phyloP scores from a whole-genome alignment of 2,888 invertebrate genomes.

The Cryptus armator region DNA sequence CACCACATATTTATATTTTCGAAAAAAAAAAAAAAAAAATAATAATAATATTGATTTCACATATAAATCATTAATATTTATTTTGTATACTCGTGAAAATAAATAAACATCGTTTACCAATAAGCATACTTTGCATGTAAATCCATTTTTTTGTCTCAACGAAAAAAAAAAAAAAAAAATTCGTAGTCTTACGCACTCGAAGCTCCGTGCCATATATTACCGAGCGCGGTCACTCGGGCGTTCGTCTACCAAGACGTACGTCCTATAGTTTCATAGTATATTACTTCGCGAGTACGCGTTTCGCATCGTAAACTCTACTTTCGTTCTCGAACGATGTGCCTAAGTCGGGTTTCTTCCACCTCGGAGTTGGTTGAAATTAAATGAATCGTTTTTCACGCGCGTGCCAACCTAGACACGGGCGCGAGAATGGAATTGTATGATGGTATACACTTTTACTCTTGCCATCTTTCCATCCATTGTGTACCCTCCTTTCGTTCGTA shows the following conservation, averaged over 20 bases:
- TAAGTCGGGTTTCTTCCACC: conserved; percentile 15
- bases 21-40: too few relatives aligned
- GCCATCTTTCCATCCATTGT: conserved; percentile 31
- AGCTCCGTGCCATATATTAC: conserved; percentile 8
- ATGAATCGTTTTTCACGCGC: conserved; percentile 67
- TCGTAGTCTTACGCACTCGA: conserved; percentile 45
- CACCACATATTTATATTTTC: too few relatives aligned
- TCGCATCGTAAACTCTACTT: conserved; percentile 68
- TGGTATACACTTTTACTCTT: conserved; percentile 57
- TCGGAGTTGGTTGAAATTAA: conserved; percentile 45
- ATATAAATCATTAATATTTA: background rate
- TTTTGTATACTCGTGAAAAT: background rate
- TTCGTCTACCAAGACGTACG: conserved; percentile 25
- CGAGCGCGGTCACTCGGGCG: conserved; percentile 40
- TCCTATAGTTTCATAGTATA: conserved; percentile 41
- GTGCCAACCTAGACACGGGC: conserved; percentile 47
- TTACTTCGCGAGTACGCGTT: conserved; percentile 55
- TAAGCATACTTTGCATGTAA: background rate
- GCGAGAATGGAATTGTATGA: conserved; percentile 56
- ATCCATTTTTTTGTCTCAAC: background rate
- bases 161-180: background rate
- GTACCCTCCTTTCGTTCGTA: background rate
- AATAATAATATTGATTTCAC: background rate
- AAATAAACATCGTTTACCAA: conserved; percentile 6
- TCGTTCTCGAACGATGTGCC: conserved; percentile 64